Evolutionary conservation across 2,113 vertebrate species (phyloP), one percentile per base, ranked within the genome.

Genomic region (Protomyctophum bolini): DNA sequence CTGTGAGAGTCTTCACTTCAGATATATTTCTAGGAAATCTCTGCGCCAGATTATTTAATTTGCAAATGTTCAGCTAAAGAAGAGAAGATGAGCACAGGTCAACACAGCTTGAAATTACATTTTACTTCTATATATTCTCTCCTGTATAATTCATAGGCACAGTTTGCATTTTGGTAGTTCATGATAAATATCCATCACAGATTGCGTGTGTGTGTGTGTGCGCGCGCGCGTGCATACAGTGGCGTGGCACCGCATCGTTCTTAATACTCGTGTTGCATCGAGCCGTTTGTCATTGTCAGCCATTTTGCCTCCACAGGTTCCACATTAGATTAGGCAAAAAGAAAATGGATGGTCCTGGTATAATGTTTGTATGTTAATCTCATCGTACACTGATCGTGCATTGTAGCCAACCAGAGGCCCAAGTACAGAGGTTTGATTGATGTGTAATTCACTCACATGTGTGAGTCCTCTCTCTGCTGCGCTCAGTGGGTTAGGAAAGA

Each of bases 201-300:
- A 21, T 21, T 2, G 21, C 21, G 21, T 21, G 76, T 82, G 74
- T 45, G 54, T 41, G 33, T 41, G 33, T 6, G 33, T 6, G 33
- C 4, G 33, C 33, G 66, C 77, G 80, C 79, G 69, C 70, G 82
- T 81, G 77, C 76, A 15, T 48, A 52, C 62, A 48, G 81, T 66
- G 73, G 33, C 75, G 73, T 60, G 70, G 33, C 68, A 77, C 79
- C 85, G 74, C 14, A 70, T 87, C 84, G 84, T 80, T 75, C 69
- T 87, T 83, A 81, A 83, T 79, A 73, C 75, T 76, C 21, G 64
- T 67, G 73, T 76, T 74, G 68, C 79, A 76, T 76, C 46, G 70
- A 75, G 77, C 85, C 86, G 82, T 91, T 87, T 86, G 87, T 90
- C 88, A 87, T 83, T 83, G 88, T 87, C 89, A 86, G 87, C 87